Percentiles rank a stretch among this genome's conserved stretches.
These are phyloP conservation scores for Odontomachus brunneus DNA, from an alignment of 1,140 invertebrate genomes.

Conservation along the genomic window DNA sequence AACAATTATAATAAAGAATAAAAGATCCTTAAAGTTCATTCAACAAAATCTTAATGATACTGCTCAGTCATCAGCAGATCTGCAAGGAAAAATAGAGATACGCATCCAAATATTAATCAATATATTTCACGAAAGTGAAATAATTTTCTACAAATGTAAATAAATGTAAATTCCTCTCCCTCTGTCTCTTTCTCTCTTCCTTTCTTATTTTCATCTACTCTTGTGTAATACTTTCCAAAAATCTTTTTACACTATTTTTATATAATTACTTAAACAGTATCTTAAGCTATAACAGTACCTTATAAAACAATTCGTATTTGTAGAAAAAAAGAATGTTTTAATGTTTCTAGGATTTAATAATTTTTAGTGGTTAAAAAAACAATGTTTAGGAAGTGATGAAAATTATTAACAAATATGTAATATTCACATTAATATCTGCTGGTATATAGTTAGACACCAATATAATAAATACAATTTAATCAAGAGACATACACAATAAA, in stretches of 20 bases:
- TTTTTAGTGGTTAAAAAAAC: background rate
- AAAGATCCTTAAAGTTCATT: slow-evolving; percentile 34
- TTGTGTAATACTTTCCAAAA: background rate
- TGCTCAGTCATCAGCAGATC: slow-evolving; percentile 39
- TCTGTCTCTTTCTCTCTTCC: too few species aligned
- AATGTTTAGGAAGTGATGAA: slow-evolving; percentile 12
- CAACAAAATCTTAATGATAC: slow-evolving; percentile 37
- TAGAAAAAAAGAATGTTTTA: background rate
- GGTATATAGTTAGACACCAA: background rate
- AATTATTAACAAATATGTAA: background rate
- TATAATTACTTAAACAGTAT: background rate
- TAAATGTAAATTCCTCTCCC: slow-evolving; percentile 12
- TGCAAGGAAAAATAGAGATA: slow-evolving; percentile 50
- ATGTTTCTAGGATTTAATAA: background rate
- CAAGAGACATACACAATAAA: background rate
- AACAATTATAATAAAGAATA: slow-evolving; percentile 16
- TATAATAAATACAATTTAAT: background rate
- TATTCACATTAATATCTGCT: background rate
- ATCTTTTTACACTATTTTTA: background rate
- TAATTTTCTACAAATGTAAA: slow-evolving; percentile 19
- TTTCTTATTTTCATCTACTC: too few species aligned
- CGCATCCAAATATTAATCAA: slow-evolving; percentile 39
- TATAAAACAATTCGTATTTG: background rate
- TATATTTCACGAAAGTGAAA: slow-evolving; percentile 5
- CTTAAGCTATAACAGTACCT: background rate